Conservation (phyloP, 2,113 vertebrate genomes). For the Mastomys natalensis region DNA sequence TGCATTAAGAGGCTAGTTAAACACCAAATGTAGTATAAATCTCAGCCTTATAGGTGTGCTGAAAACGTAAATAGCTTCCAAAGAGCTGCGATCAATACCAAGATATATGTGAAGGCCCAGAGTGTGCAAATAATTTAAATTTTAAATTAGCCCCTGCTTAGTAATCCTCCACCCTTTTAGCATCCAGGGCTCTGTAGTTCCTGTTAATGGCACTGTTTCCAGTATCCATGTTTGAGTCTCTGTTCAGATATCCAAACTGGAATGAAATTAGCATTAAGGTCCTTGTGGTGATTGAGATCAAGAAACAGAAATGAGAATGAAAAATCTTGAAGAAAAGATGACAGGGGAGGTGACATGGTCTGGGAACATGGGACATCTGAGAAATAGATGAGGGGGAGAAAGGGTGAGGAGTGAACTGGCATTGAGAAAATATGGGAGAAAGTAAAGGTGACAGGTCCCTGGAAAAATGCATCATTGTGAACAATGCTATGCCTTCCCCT, state of each 20-base stretch:
- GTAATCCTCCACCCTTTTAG: not conserved
- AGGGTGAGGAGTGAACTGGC: not conserved
- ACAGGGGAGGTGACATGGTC: not conserved
- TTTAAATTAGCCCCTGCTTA: slow-evolving; percentile 76
- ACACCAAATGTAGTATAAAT: slow-evolving; percentile 81
- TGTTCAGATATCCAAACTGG: not conserved
- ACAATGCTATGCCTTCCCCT: not conserved
- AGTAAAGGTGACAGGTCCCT: not conserved
- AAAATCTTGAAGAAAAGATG: not conserved
- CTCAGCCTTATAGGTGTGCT: slow-evolving; percentile 82
- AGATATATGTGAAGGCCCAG: slow-evolving; percentile 72
- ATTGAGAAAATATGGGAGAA: not conserved
- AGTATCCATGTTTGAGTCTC: slow-evolving; percentile 9
- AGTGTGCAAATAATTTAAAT: slow-evolving; percentile 80
- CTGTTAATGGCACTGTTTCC: slow-evolving; percentile 57
- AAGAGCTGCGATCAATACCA: slow-evolving; percentile 81
- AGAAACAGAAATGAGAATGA: not conserved
- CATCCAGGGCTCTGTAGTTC: slow-evolving; percentile 40
- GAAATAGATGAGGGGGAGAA: not conserved
- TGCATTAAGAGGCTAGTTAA: slow-evolving; percentile 84
- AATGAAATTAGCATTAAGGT: not conserved
- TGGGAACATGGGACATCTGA: accelerated
- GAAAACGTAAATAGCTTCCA: slow-evolving; percentile 83
- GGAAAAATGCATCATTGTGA: not conserved
- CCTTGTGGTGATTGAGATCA: not conserved